These are phyloP conservation scores for Larimichthys crocea DNA, from an alignment of 2,113 vertebrate genomes.

Conservation along the genomic window DNA sequence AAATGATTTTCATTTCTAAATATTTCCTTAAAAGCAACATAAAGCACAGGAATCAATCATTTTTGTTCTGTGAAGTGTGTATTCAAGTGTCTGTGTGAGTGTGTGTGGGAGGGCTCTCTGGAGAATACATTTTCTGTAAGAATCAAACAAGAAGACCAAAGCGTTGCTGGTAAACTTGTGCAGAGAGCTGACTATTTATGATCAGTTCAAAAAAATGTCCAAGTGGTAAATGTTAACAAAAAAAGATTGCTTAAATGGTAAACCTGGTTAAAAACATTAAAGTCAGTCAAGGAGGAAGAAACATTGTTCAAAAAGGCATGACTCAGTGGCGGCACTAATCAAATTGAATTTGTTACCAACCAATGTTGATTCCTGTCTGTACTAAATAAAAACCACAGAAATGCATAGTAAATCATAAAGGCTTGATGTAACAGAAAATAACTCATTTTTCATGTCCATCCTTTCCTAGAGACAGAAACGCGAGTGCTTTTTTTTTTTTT, in stretches of 20 bases:
- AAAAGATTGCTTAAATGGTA: background rate
- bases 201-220: constrained; percentile 2
- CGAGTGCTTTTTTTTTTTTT: constrained; percentile 19
- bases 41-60: constrained; percentile 23
- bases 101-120: constrained; percentile 25
- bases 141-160: constrained; percentile 25
- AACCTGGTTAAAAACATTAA: background rate
- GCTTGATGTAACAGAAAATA: background rate
- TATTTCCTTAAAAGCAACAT: constrained; percentile 39
- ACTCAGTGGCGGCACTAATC: background rate
- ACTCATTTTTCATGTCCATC: constrained; percentile 14
- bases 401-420: constrained; percentile 14
- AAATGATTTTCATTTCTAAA: constrained; percentile 12
- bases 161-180: constrained; percentile 1
- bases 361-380: background rate
- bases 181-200: background rate
- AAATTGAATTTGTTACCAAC: background rate
- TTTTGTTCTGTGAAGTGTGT: constrained; percentile 9
- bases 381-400: background rate
- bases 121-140: constrained; percentile 40
- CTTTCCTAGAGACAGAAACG: constrained; percentile 27
- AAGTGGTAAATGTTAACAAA: background rate
- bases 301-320: background rate
- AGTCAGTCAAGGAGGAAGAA: background rate
- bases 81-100: background rate